Conservation (phyloP, 2,888 invertebrate genomes). For the Sinodicranocentrus sp. region DNA sequence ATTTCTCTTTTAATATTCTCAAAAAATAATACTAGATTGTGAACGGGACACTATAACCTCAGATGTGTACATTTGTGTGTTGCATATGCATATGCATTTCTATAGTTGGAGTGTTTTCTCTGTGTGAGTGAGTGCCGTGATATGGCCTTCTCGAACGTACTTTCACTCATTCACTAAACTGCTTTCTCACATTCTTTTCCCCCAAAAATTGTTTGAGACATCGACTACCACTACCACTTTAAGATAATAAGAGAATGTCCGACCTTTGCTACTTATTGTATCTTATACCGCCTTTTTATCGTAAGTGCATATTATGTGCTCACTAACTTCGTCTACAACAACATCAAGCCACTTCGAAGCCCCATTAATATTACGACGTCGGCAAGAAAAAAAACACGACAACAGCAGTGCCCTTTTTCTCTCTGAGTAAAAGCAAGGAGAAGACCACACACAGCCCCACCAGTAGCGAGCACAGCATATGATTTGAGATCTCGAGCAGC, state of each 20-base stretch:
- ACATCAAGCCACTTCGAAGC: constrained; percentile 48
- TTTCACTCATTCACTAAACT: constrained; percentile 53
- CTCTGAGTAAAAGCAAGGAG: constrained; percentile 19
- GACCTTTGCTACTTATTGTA: constrained; percentile 39
- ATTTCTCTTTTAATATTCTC: constrained; percentile 24
- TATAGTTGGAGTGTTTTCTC: constrained; percentile 1
- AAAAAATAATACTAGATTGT: constrained; percentile 31
- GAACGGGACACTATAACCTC: constrained; percentile 28
- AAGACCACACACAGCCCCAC: constrained; percentile 22
- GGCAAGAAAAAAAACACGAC: constrained; percentile 36
- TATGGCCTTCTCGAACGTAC: constrained; percentile 29
- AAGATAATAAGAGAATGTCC: constrained; percentile 37
- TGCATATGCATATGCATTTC: not conserved
- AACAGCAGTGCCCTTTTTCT: constrained; percentile 51
- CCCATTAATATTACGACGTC: constrained; percentile 40
- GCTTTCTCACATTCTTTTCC: constrained; percentile 24
- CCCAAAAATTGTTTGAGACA: not conserved
- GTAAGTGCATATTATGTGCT: constrained; percentile 20
- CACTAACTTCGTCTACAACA: constrained; percentile 16
- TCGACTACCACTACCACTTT: constrained; percentile 11
- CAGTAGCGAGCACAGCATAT: constrained; percentile 50
- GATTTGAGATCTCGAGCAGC: constrained; percentile 53
- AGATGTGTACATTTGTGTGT: not conserved
- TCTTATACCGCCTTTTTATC: constrained; percentile 42
- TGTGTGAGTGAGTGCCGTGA: constrained; percentile 24